Base-by-base conservation (phyloP, 2,888 invertebrate species). In the Euphydryas editha region DNA sequence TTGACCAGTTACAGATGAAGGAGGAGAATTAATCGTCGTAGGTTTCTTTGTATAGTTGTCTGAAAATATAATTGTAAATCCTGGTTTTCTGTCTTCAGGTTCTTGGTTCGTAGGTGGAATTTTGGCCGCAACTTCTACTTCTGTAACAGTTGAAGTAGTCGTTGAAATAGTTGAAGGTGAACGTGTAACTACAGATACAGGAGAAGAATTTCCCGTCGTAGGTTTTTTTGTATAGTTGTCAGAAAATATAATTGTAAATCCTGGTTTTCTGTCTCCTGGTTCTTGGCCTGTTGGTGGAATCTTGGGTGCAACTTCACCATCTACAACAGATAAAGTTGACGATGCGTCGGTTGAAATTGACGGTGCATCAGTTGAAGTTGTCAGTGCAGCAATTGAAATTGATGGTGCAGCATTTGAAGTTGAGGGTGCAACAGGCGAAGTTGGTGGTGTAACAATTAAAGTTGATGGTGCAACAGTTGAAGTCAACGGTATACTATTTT, bases 231-330 rank as follows among this genome's bases (percentile, higher is more conserved):
- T n/a, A n/a, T 44, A 39, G n/a, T n/a, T 44, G n/a, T 44, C 42
- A n/a, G 39, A 15, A n/a, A 44, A 44, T n/a, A 44, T 44, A 44
- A 44, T 44, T n/a, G 42, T 44, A n/a, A n/a, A 44, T n/a, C n/a
- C 42, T n/a, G 42, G 42, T 15, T n/a, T 44, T 44, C n/a, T 15
- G n/a, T 6, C 42, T 44, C n/a, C 42, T 44, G 39, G 39, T 39
- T 39, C 39, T 13, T 13, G 39, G 15, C 3, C 11, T 11, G 1
- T 11, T 8, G 13, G 13, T 8, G 39, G 39, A 10, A 13, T 39
- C 15, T 39, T 15, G 13, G 39, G 3, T 11, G 39, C 15, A 13
- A 4, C 39, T 39, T 39, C 13, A 39, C 8, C 15, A 39, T 39
- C 11, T 39, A 3, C 15, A 13, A 15, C 11, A 39, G 6, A 10